Percentiles rank a stretch among this genome's conserved stretches.
Evolutionary conservation across 2,888 invertebrate species (phyloP).

Genomic region (Leptogaster cylindrica): DNA sequence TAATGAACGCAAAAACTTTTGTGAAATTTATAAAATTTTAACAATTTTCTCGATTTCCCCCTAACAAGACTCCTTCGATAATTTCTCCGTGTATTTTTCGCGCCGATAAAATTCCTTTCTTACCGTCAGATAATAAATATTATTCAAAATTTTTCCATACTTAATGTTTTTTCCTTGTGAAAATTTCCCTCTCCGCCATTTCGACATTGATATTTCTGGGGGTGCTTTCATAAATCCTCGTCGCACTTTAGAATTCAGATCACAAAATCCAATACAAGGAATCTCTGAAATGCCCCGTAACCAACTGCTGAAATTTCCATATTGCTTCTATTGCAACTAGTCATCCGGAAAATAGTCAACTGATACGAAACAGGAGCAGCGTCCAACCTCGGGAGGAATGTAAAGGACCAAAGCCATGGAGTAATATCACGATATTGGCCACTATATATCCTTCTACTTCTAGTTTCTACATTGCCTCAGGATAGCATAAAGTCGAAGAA

Average conservation of each 20-base stretch:
- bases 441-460: not conserved
- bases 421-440: constrained; percentile 13
- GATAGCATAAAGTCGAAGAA: not conserved
- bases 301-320: constrained; percentile 38
- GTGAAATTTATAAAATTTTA: too few relatives aligned
- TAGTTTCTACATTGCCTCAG: not conserved
- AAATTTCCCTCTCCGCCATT: too few relatives aligned
- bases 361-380: constrained; percentile 8
- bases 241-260: constrained; percentile 34
- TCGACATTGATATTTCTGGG: not conserved
- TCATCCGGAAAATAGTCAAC: constrained; percentile 37
- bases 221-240: constrained; percentile 29
- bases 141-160: too few relatives aligned
- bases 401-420: not conserved
- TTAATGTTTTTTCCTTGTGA: too few relatives aligned
- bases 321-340: constrained; percentile 37
- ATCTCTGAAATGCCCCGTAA: constrained; percentile 27
- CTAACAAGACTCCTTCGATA: too few relatives aligned
- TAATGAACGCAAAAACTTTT: too few relatives aligned
- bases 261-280: constrained; percentile 38
- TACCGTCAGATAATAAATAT: too few relatives aligned
- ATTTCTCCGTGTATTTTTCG: too few relatives aligned
- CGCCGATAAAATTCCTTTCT: too few relatives aligned
- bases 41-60: too few relatives aligned
- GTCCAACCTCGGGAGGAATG: not conserved